phyloP scores from a whole-genome alignment of 2,888 invertebrate genomes.

The Cistogaster globosa region DNA sequence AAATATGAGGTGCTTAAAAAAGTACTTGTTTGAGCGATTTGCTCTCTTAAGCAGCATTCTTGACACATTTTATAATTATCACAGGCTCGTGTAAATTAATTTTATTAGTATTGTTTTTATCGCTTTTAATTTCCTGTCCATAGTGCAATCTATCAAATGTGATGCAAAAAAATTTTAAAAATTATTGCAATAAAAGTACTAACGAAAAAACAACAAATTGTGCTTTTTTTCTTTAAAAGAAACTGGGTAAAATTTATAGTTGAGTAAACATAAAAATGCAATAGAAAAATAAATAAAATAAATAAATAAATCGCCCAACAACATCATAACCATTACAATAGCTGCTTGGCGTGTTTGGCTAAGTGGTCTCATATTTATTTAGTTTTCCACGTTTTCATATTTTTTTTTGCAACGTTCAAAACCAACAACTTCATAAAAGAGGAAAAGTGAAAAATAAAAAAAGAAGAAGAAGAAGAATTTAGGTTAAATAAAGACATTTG shows the following conservation, averaged over 20 bases:
- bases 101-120: not conserved
- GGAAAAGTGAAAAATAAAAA: slow-evolving; percentile 52
- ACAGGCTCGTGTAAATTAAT: too few species aligned
- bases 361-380: slow-evolving; percentile 71
- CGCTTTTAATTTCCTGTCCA: not conserved
- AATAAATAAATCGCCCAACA: slow-evolving; percentile 49
- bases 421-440: slow-evolving; percentile 18
- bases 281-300: slow-evolving; percentile 1
- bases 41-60: too few species aligned
- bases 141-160: slow-evolving; percentile 14
- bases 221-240: slow-evolving; percentile 24
- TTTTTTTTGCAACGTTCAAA: slow-evolving; percentile 30
- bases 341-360: slow-evolving; percentile 68
- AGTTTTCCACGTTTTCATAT: slow-evolving; percentile 32
- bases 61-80: too few species aligned
- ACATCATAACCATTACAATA: slow-evolving; percentile 59
- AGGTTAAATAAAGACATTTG: slow-evolving; percentile 37
- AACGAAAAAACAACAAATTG: slow-evolving; percentile 17
- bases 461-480: not conserved
- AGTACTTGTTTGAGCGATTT: too few species aligned
- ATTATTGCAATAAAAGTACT: not conserved
- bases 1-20: not conserved
- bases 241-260: slow-evolving; percentile 47
- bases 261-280: slow-evolving; percentile 46
- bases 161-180: slow-evolving; percentile 13